Evolutionary conservation across 2,113 vertebrate genomes (phyloP).

Genomic region (Myrmophylax atrothorax): DNA sequence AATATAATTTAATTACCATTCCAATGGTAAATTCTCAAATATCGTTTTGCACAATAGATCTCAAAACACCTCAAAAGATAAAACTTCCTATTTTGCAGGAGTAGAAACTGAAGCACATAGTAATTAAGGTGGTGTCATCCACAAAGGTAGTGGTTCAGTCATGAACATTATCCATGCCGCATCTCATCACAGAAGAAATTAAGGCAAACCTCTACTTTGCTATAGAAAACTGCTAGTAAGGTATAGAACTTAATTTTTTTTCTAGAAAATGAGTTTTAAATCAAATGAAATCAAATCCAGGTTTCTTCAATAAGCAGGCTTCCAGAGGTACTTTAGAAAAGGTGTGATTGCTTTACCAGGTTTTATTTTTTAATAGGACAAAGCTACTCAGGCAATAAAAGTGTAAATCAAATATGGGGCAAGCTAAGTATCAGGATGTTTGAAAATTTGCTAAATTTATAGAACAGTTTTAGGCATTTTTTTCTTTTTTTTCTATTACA

Average conservation of each 20-base stretch:
- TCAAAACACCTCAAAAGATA: background rate
- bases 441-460: background rate
- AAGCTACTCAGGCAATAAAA: background rate
- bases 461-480: fast-evolving
- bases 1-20: background rate
- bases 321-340: background rate
- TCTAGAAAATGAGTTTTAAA: background rate
- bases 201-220: background rate
- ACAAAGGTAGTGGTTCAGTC: background rate
- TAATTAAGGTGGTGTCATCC: background rate
- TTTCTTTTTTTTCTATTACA: background rate
- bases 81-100: background rate
- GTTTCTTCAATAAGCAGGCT: background rate
- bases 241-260: background rate
- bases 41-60: background rate
- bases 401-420: background rate
- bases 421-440: background rate
- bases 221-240: background rate
- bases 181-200: background rate
- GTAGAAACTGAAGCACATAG: background rate
- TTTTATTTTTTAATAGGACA: background rate
- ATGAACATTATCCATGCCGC: background rate
- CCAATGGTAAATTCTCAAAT: background rate
- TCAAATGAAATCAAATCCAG: background rate
- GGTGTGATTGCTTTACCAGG: background rate